A percentile compares a stretch with the other conserved stretches of the same genome.
Conservation (phyloP, 1,140 invertebrate genomes). For the Catajapyx aquilonaris region DNA sequence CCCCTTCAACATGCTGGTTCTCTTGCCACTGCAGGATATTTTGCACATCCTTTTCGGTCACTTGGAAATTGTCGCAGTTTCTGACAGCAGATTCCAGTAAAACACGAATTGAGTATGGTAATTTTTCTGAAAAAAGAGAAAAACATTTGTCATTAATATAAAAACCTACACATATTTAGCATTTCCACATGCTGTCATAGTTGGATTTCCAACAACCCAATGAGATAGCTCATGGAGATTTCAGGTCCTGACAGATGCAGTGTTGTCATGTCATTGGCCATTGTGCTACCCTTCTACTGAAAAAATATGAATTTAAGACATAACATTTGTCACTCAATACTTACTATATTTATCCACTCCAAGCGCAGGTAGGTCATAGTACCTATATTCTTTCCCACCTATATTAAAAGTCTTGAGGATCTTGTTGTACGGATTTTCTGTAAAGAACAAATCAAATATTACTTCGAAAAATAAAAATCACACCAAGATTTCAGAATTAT, state of each 20-base stretch:
- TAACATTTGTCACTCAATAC: constrained; percentile 12
- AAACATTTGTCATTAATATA: constrained; percentile 1
- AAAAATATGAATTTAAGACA: too few species aligned
- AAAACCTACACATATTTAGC: too few species aligned
- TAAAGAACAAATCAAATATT: too few species aligned
- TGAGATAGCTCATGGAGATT: too few species aligned
- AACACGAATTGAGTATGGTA: constrained; percentile 88
- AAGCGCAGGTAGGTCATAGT: constrained; percentile 46
- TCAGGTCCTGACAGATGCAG: too few species aligned
- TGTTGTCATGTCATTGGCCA: too few species aligned
- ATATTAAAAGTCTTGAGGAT: constrained; percentile 41
- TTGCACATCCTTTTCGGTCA: constrained; percentile 63
- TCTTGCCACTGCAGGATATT: constrained; percentile 81
- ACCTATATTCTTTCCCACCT: constrained; percentile 41
- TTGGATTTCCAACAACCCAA: too few species aligned
- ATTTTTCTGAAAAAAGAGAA: constrained; percentile 30
- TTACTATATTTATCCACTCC: constrained; percentile 61
- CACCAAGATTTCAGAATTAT: too few species aligned
- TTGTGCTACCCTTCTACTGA: too few species aligned
- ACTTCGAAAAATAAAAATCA: too few species aligned
- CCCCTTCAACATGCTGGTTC: constrained; percentile 40
- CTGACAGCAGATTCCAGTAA: constrained; percentile 85
- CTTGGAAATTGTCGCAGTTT: constrained; percentile 90
- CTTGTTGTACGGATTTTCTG: constrained; percentile 52
- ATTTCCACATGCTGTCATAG: too few species aligned